These are phyloP conservation scores for Ivindomyrus marchei DNA, from an alignment of 2,113 vertebrate species.

Conservation along the genomic window DNA sequence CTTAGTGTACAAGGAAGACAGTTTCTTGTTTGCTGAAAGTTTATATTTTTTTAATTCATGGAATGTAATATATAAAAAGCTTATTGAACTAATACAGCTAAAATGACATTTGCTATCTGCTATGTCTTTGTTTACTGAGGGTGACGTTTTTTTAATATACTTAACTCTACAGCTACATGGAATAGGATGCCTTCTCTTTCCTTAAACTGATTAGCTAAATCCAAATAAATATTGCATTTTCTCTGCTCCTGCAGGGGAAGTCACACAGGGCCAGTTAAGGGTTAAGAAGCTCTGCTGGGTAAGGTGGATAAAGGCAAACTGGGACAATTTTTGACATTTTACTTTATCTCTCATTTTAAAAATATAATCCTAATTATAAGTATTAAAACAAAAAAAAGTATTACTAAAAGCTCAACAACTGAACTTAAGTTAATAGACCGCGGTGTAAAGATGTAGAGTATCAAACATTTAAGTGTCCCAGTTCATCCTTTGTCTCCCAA, in stretches of 20 bases:
- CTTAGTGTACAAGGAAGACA: neutral
- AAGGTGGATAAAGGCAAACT: neutral
- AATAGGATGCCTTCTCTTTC: neutral
- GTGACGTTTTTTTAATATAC: neutral
- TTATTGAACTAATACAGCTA: neutral
- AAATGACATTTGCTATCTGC: neutral
- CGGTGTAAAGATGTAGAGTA: neutral
- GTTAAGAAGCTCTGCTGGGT: neutral
- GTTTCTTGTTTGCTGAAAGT: neutral
- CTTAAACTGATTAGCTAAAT: neutral
- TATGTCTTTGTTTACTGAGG: neutral
- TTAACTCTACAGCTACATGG: neutral
- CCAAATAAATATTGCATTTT: neutral
- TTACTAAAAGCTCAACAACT: neutral
- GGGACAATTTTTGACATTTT: neutral
- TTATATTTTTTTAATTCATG: neutral
- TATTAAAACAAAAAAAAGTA: neutral
- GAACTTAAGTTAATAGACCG: neutral
- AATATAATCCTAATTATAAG: neutral
- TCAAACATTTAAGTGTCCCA: neutral
- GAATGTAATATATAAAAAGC: neutral
- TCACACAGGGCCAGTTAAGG: neutral
- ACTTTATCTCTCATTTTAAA: neutral
- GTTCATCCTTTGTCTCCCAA: neutral
- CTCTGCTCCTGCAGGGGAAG: neutral